phyloP scores from a whole-genome alignment of 2,797 vertebrate species.

The Trachops cirrhosus region DNA sequence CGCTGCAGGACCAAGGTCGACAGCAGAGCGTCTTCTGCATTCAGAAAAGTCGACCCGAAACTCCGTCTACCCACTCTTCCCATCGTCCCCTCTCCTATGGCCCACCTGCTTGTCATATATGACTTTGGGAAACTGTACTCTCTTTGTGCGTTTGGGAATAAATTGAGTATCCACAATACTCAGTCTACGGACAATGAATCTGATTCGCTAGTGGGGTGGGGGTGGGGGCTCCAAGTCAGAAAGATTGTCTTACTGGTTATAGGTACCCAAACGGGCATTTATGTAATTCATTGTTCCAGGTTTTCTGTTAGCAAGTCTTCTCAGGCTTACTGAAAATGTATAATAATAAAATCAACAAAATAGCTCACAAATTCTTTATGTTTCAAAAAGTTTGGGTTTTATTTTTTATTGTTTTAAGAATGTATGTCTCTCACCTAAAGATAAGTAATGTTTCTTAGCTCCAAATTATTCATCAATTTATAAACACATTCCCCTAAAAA shows the following conservation, averaged over 20 bases:
- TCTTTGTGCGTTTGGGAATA: background rate
- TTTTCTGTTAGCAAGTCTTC: background rate
- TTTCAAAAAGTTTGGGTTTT: background rate
- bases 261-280: background rate
- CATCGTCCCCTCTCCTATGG: background rate
- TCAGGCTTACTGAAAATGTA: background rate
- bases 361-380: background rate
- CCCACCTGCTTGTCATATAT: background rate
- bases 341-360: background rate
- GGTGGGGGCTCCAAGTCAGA: background rate
- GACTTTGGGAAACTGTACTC: background rate
- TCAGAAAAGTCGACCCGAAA: background rate
- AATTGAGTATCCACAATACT: background rate
- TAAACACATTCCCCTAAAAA: background rate
- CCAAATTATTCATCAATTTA: background rate
- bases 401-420: constrained; percentile 30
- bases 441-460: background rate
- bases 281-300: background rate
- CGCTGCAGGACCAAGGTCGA: background rate
- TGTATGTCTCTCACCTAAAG: background rate
- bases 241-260: background rate
- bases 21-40: background rate
- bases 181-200: background rate
- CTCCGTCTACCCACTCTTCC: background rate
- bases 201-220: background rate